Evolutionary conservation across 2,113 vertebrate genomes (phyloP), one percentile per base, ranked within the genome.

Genomic region (Reinhardtius hippoglossoides): DNA sequence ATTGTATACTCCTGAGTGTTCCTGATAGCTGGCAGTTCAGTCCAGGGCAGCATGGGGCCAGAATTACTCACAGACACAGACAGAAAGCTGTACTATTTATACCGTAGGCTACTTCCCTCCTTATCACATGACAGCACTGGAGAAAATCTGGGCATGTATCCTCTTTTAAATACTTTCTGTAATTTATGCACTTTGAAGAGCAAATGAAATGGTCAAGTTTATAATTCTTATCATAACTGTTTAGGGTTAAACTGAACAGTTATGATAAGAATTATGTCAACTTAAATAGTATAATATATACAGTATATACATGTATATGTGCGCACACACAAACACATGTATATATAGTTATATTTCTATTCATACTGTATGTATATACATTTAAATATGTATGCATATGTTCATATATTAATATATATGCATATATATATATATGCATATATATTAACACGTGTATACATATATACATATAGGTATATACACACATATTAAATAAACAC

Each of bases 11-110:
- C 31, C 57, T 50, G 71, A 87, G 89, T 88, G 85, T 86, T 71
- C 37, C 12, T 60, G 85, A 81, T 86, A 80, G 79, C 58, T 84
- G 78, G 57, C 78, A 82, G 87, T 86, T 91, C 83, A 88, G 64
- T 58, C 69, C 27, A 12, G 85, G 84, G 84, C 78, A 88, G 65
- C 69, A 64, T 6, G 20, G 56, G 54, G 68, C 63, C 80, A 79
- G 76, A 88, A 80, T 87, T 72, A 87, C 77, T 69, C 13, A 44
- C 54, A 71, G 78, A 73, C 79, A 82, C 79, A 82, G 80, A 84
- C 76, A 10, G 48, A 77, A 20, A 24, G 23, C 14, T 1, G 9
- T 23, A 40, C 82, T 90, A 89, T 90, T 90, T 77, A 85, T 91
- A 83, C 37, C 24, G 0, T 54, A n/a, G 46, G 69, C 63, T 73